Evolutionary conservation across 2,888 invertebrate genomes (phyloP), one percentile per base, ranked within the genome.

Genomic region (Tetropium fuscum): DNA sequence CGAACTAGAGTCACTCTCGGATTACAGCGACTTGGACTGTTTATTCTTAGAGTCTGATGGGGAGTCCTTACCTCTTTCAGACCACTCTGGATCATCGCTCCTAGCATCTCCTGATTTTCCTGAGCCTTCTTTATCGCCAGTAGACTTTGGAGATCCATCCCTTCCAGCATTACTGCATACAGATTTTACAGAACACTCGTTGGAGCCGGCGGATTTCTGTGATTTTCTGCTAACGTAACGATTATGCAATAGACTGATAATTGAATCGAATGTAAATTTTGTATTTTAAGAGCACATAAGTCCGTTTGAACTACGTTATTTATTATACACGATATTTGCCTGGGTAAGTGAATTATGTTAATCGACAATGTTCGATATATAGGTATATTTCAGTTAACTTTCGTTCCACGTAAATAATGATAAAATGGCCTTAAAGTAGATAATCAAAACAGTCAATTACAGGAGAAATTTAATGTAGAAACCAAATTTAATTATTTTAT

Each of bases 21-120:
- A 79, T 60, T 79, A 74, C 57, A 75, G 73, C 63, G 83, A 84
- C 64, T 69, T 81, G 60, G 80, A 81, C 67, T 78, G 76, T 63
- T 74, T 85, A 13, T 77, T 85, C 27, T 75, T 87, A 54, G 87
- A 87, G 66, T 86, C 86, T 6, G 87, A 87, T 71, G 86, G 86
- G 3, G 87, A 87, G 63, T 86, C 86, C 25, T 72, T 87, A 43
- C 83, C 57, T n/a, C 63, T 86, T 67, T 86, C 87, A 13, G 87
- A 86, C 58, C 80, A 85, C 51, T 66, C 66, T 7, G 64, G 65
- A 10, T 87, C 87, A 8, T n/a, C n/a, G n/a, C 79, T 86, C 59
- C 69, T 83, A 61, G 83, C 85, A 2, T 80, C 85, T 2, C 83
- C 86, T 0, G 81, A 80, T 69, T 81, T 78, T 68, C 81, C 78